Base-by-base conservation (phyloP, 2,888 invertebrate species). In the Agonopterix heracliana region DNA sequence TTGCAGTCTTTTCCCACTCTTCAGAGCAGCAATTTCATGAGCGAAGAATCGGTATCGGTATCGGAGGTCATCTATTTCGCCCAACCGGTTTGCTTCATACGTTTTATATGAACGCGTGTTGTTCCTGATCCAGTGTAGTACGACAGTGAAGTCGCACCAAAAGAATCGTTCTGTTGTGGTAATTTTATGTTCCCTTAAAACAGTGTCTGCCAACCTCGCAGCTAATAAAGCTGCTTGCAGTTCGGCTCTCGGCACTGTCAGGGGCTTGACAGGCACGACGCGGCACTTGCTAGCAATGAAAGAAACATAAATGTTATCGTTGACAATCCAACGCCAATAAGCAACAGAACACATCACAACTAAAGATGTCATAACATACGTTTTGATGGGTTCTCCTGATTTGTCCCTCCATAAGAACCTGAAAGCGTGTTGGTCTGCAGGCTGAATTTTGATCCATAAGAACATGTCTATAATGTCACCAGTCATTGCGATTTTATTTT, bases 211-310 rank as follows among this genome's bases (percentile, higher is more conserved):
- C 34, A 59, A 35, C n/a, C 55, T 41, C 2, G 52, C 50, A 0
- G 52, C 59, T 12, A 59, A 9, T 11, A 59, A 8, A 8, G 56
- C 56, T 8, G 53, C 56, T 41, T 59, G 55, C n/a, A 59, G 42
- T 40, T 56, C 58, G 9, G 46, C 9, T 12, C 54, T 9, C 1
- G 55, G 59, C 13, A 55, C 45, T 8, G 3, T 46, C 4, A 9
- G 7, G 17, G 4, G 44, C 11, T 40, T 40, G 11, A n/a, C 7
- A 4, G 40, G n/a, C 9, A n/a, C 40, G 9, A 40, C 40, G 4
- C 40, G 9, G 11, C 9, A 4, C n/a, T 40, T 40, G n/a, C 40
- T 40, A 9, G 40, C 40, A n/a, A 11, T 11, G 11, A 40, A 40
- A 4, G 40, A 9, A 9, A 40, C 40, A n/a, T 4, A 9, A 40